phyloP scores from a whole-genome alignment of 2,888 invertebrate genomes.

The Pomacea canaliculata region DNA sequence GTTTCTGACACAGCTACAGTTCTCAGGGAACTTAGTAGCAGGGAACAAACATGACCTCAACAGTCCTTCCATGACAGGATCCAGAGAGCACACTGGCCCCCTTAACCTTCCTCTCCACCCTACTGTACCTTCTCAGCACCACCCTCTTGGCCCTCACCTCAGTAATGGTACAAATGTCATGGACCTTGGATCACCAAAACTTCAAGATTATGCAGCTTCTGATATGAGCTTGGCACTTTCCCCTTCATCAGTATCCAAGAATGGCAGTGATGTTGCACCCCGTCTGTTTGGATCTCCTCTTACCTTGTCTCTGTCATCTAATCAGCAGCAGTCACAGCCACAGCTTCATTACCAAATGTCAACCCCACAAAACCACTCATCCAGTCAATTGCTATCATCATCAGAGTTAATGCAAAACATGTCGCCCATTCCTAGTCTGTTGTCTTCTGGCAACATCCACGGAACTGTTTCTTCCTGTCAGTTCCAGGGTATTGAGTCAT shows the following conservation, averaged over 20 bases:
- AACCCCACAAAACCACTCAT: conserved; percentile 18
- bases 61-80: conserved; percentile 17
- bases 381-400: conserved; percentile 9
- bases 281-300: conserved; percentile 16
- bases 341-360: conserved; percentile 18
- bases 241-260: background rate
- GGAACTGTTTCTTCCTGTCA: conserved; percentile 8
- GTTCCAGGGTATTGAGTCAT: conserved; percentile 21
- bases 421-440: conserved; percentile 20
- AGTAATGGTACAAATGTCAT: no score
- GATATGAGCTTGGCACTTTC: conserved; percentile 5
- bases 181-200: conserved; percentile 2
- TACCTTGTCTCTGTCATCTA: conserved; percentile 7
- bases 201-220: conserved; percentile 12
- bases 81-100: conserved; percentile 3
- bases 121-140: background rate
- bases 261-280: background rate
- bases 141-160: conserved; percentile 4
- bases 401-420: conserved; percentile 19
- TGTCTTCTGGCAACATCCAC: background rate
- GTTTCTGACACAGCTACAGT: conserved; percentile 19
- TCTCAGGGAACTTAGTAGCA: conserved; percentile 11
- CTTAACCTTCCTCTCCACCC: background rate
- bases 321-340: background rate
- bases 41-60: conserved; percentile 13